Base-by-base conservation (phyloP, 30 jellyfish, hydroid and myxozoan genomes). In the Clytia hemisphaerica region DNA sequence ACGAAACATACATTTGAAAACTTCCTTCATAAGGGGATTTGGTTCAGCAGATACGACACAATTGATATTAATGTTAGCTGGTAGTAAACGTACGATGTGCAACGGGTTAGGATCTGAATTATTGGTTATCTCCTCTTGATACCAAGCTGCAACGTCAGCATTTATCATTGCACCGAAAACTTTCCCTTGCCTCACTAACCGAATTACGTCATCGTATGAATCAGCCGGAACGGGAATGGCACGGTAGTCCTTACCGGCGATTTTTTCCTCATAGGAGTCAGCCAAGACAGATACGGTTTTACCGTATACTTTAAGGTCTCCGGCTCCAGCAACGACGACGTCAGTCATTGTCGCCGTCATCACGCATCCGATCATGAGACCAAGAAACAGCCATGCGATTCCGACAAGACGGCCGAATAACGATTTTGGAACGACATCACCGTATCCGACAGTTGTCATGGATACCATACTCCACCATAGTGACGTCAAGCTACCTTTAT, bases 71-170 rank as follows among this genome's bases (percentile, higher is more conserved):
- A 69, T 45, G 26, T 47, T 33, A 21, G 81, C 81, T 0, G 81
- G 81, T 1, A 69, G 35, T 6, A 25, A 45, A 18, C 49, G 58
- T 25, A 69, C 47, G 37, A 69, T 50, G 10, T 71, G 54, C 81
- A 69, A 18, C 18, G 81, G 81, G 9, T 10, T 24, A 7, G 6
- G 2, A 18, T 29, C 14, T 0, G 44, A 7, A 30, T 69, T 71
- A 45, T 50, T 48, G 16, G 46, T 50, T 18, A 69, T 69, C n/a
- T 69, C 81, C 31, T 69, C 73, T 69, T 69, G 81, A 30, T 33
- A 53, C 81, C 81, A 69, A 7, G 81, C 81, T n/a, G 81, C 81
- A 1, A 69, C 71, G 37, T 69, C 81, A 29, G 72, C 73, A 35
- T 69, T 69, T 22, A 69, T 69, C 34, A 69, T 37, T 26, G 81